Evolutionary conservation across 1,140 invertebrate species (phyloP).

Genomic region (Aricia agestis): DNA sequence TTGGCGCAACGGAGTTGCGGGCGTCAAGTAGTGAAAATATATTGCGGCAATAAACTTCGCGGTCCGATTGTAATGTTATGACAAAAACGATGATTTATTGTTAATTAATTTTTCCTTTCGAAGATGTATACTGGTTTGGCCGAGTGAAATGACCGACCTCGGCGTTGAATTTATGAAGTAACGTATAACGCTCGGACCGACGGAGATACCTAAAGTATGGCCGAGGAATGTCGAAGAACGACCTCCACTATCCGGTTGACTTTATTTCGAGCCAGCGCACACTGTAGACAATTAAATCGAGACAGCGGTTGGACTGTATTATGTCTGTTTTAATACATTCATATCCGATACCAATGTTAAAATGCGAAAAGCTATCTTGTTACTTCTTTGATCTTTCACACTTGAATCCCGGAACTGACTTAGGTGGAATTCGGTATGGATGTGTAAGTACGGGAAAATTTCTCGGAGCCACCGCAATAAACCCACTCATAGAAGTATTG

Average conservation of each 20-base stretch:
- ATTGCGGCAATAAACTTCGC: neutral
- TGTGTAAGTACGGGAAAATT: too few species aligned
- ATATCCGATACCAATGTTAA: too few species aligned
- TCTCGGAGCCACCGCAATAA: too few species aligned
- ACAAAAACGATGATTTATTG: neutral
- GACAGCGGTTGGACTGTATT: too few species aligned
- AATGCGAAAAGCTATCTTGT: too few species aligned
- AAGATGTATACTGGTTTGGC: neutral
- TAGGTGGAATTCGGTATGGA: too few species aligned
- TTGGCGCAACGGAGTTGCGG: too few species aligned
- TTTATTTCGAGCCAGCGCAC: constrained; percentile 7
- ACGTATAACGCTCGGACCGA: constrained; percentile 14
- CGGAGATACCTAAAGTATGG: constrained; percentile 40
- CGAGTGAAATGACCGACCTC: constrained; percentile 9
- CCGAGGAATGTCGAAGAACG: constrained; percentile 44
- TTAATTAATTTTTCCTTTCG: neutral
- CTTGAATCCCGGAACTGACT: too few species aligned
- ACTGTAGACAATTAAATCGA: neutral
- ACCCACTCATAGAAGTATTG: too few species aligned
- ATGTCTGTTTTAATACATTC: too few species aligned
- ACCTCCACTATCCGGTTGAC: constrained; percentile 42
- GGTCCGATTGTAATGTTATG: neutral
- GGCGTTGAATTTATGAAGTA: constrained; percentile 6
- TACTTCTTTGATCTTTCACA: too few species aligned
- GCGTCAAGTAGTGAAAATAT: too few species aligned